Conservation (phyloP, 2,888 invertebrate species). For the Dryobotodes eremita region DNA sequence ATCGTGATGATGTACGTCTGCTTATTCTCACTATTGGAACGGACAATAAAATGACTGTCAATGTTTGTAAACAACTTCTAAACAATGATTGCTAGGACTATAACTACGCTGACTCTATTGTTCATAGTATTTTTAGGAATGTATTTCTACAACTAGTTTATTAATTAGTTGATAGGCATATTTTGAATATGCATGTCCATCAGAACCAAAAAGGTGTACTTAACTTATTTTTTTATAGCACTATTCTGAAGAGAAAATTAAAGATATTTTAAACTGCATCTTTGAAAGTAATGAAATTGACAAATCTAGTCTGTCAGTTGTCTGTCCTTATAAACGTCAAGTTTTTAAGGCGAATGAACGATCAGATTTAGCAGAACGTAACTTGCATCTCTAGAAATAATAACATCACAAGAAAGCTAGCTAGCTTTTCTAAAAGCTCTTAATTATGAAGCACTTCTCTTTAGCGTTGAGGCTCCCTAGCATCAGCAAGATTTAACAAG, state of each 20-base stretch:
- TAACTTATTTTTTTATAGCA: neutral
- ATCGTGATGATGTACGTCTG: neutral
- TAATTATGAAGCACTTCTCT: neutral
- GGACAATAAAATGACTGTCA: slow-evolving; percentile 29
- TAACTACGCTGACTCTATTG: neutral
- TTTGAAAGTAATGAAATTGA: neutral
- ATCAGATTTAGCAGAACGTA: neutral
- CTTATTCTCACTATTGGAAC: neutral
- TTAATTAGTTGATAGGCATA: neutral
- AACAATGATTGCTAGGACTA: slow-evolving; percentile 29
- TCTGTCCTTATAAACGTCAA: neutral
- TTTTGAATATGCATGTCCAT: neutral
- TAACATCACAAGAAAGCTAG: neutral
- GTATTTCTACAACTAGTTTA: neutral
- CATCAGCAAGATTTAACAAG: slow-evolving; percentile 26
- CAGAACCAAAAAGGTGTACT: neutral
- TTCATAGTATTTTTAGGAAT: neutral
- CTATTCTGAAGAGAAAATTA: neutral
- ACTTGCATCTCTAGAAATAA: neutral
- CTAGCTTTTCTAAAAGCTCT: neutral
- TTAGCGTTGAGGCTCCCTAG: neutral
- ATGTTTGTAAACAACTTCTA: slow-evolving; percentile 44
- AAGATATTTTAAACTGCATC: neutral
- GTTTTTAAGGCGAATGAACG: neutral
- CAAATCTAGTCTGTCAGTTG: neutral